A percentile compares a stretch with the other conserved stretches of the same genome.
These are phyloP conservation scores for Acleris sparsana DNA, from an alignment of 2,888 invertebrate species.

Conservation along the genomic window DNA sequence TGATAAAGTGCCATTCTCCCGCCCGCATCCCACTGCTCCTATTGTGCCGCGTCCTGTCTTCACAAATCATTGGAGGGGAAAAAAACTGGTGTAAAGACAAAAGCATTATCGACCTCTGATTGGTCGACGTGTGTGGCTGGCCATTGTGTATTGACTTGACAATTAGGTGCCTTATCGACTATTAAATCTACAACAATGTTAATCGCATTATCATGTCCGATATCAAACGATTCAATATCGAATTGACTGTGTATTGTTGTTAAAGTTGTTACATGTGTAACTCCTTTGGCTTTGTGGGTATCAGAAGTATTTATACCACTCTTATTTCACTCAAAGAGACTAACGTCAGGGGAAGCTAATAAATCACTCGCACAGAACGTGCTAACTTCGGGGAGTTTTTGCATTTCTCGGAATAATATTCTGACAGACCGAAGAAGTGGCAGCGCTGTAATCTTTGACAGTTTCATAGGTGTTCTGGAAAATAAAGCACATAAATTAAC, in stretches of 20 bases:
- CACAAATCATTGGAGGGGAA: constrained; percentile 73
- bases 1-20: constrained; percentile 71
- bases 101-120: constrained; percentile 65
- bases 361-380: constrained; percentile 37
- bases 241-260: constrained; percentile 32
- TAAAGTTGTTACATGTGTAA: neutral
- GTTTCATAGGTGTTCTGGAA: constrained; percentile 17
- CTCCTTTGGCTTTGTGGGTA: constrained; percentile 24
- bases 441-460: constrained; percentile 22
- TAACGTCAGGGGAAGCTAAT: constrained; percentile 33
- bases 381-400: constrained; percentile 39
- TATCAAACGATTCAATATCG: constrained; percentile 29
- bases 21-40: constrained; percentile 75
- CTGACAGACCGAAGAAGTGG: constrained; percentile 21
- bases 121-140: constrained; percentile 75
- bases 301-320: constrained; percentile 31
- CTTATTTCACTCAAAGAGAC: constrained; percentile 32
- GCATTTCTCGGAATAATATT: constrained; percentile 39
- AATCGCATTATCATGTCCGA: constrained; percentile 27
- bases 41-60: constrained; percentile 77
- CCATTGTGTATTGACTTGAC: constrained; percentile 51
- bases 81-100: constrained; percentile 75
- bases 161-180: constrained; percentile 44
- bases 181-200: constrained; percentile 36
- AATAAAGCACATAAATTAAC: neutral